Base-by-base conservation (phyloP, 2,797 vertebrate genomes). In the Sebastes iracundus region DNA sequence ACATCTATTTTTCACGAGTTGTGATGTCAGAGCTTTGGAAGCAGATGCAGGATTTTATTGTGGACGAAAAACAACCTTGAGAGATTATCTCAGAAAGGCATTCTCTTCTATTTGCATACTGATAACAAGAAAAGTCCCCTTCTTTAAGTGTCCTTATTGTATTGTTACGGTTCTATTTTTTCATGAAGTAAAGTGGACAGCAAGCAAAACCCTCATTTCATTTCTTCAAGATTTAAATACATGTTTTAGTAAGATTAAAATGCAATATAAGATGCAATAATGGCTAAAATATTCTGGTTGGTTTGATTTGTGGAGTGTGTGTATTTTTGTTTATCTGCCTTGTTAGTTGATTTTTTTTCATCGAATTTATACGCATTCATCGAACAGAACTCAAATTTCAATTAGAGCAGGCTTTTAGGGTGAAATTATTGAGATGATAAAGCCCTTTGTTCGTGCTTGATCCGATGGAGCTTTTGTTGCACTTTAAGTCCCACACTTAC, bases 401-500 rank as follows among this genome's bases (percentile, higher is more conserved):
- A 68, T 81, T 72, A 81, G 20, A 80, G 22, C 0, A 27, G 13
- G 77, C 72, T 85, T 83, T 91, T 33, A 73, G 18, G 46, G 32
- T 72, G 61, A 66, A 52, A 56, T 71, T 61, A 71, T 38, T 28
- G 53, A 52, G 52, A 82, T 3, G 2, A 61, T n/a, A 23, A 53
- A 38, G 66, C 52, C 23, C 27, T 73, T 73, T 59, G 32, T 69
- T 53, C 22, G 12, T 58, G 33, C 49, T 38, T 58, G 14, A 65
- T 71, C 58, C 22, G 10, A 49, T 70, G 38, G 20, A 67, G 65
- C 22, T 55, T 86, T 80, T 75, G 66, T 52, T 85, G 72, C 42
- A 73, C 74, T 73, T 71, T n/a, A 67, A 70, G 72, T 79, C 71
- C 58, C 52, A 82, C 66, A 76, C 79, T 89, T 78, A 52, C 58